Percentiles rank a stretch among this genome's conserved stretches.
Conservation (phyloP, 2,113 vertebrate species). For the Eudorcas thomsonii region DNA sequence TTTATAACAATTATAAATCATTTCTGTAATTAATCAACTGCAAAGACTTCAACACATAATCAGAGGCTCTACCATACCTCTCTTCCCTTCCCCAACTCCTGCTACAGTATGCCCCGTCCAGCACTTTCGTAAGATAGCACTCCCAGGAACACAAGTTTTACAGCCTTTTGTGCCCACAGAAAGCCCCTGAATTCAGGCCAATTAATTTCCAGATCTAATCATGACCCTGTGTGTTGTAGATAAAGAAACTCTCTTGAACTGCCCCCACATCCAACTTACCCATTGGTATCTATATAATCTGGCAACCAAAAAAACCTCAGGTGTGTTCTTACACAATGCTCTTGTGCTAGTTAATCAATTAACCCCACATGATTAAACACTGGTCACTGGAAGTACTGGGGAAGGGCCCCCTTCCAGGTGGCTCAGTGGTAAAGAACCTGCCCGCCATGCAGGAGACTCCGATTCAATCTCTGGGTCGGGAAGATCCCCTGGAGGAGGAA, state of each 20-base stretch:
- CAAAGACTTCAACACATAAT: not conserved
- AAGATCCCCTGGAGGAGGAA: not conserved
- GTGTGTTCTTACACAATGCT: not conserved
- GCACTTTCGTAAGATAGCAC: not conserved
- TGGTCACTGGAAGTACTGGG: not conserved
- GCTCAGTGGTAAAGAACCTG: not conserved
- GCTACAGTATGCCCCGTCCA: not conserved
- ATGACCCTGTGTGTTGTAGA: not conserved
- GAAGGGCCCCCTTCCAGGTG: not conserved
- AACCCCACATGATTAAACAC: not conserved
- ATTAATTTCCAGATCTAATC: not conserved
- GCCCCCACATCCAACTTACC: not conserved
- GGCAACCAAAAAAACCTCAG: not conserved
- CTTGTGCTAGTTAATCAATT: not conserved
- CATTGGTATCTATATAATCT: not conserved
- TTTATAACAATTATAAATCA: not conserved
- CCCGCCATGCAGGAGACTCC: not conserved
- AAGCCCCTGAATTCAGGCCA: not conserved
- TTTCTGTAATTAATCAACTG: not conserved
- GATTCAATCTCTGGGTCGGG: not conserved
- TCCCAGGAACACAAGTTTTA: not conserved
- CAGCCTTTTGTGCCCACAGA: not conserved
- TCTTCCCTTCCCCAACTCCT: not conserved
- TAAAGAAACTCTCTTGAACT: not conserved
- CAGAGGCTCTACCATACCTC: not conserved